Base-by-base conservation (phyloP, 2,888 invertebrate species). In the Peribatodes rhomboidaria region DNA sequence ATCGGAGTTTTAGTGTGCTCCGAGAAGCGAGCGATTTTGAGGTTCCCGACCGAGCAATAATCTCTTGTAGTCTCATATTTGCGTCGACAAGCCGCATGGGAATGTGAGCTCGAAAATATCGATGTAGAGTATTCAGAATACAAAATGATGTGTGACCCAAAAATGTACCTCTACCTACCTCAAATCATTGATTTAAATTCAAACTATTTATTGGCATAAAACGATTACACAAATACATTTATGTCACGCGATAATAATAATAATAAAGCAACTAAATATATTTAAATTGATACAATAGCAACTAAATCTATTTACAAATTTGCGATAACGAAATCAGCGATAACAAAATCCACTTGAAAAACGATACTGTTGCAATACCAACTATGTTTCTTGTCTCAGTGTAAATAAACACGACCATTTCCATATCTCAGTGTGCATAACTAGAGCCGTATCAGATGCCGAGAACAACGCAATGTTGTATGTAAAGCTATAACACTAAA, bases 1-100 rank as follows among this genome's bases (percentile, higher is more conserved):
- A 70, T 76, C 71, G 72, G 39, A 66, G 64, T 75, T 80, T 78
- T 79, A 65, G 64, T 52, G 59, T 54, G 46, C 46, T 20, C 58
- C 54, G 50, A 61, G 64, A 44, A 39, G 33, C 46, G 46, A 14
- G 42, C 44, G 61, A 62, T 50, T 53, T 37, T 42, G 50, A 58
- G n/a, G 47, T 56, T 49, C 59, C 42, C 14, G 4, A 10, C 49
- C 57, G 55, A 52, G 47, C 49, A 59, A 63, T 66, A 72, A 70
- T 68, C 65, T 59, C 33, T 44, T 10, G 22, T 11, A 49, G 53
- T 59, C 31, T 61, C 63, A 67, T 68, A 61, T 63, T 63, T 70
- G 66, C 46, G 64, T 37, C 58, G 39, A 13, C 18, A 50, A 18
- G n/a, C 8, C 16, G 10, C 47, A 14, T 16, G 31, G 31, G 35